Evolutionary conservation across 2,113 vertebrate genomes (phyloP).

Genomic region (Anthoscopus minutus): DNA sequence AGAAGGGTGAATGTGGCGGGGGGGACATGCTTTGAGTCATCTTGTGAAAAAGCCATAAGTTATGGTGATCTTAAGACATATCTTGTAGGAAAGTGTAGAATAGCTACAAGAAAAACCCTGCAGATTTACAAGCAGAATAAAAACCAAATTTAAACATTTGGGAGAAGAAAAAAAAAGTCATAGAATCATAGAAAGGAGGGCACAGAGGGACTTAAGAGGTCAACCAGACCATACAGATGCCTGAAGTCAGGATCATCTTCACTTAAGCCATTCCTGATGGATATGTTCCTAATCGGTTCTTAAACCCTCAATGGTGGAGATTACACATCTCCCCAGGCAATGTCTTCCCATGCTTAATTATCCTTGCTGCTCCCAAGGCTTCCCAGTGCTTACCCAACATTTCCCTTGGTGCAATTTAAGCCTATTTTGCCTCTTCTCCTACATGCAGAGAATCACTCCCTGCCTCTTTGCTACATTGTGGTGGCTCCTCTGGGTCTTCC

Average conservation of each 20-base stretch:
- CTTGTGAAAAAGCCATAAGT: not conserved
- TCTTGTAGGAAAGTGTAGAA: not conserved
- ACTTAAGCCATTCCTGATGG: constrained; percentile 42
- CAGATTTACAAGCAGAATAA: constrained; percentile 6
- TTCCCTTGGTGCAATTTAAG: not conserved
- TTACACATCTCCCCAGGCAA: constrained; percentile 53
- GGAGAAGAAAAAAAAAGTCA: not conserved
- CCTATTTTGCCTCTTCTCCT: not conserved
- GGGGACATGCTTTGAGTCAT: not conserved
- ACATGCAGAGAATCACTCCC: not conserved
- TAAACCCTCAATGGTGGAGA: constrained; percentile 28
- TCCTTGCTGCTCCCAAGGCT: not conserved
- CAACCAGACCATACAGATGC: constrained; percentile 13
- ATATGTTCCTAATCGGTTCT: constrained; percentile 30
- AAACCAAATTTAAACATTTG: not conserved
- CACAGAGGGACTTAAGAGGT: constrained; percentile 42
- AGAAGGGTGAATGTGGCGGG: not conserved
- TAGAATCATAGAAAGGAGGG: constrained; percentile 21
- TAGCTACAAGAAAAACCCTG: not conserved
- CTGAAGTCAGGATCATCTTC: constrained; percentile 46
- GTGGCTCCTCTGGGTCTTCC: not conserved
- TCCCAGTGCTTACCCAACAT: not conserved
- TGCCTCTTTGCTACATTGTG: rapidly evolving
- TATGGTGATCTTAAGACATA: not conserved
- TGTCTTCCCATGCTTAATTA: constrained; percentile 15